Conservation (phyloP, 2,797 vertebrate genomes). For the Silurus aristotelis region DNA sequence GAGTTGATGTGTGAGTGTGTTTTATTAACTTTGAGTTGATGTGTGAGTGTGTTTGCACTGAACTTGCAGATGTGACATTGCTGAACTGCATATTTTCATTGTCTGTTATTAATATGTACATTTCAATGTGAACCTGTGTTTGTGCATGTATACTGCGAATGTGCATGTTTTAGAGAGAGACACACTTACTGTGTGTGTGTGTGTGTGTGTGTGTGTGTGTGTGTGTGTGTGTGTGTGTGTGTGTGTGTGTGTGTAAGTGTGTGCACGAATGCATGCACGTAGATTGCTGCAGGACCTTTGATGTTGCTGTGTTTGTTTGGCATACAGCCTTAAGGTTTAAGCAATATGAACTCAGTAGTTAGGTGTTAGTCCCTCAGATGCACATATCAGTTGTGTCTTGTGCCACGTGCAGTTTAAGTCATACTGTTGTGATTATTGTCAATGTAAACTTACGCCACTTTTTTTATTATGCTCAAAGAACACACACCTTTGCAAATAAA, state of each 20-base stretch:
- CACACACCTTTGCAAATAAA: neutral
- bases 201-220: neutral
- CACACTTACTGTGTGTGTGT: too few species aligned
- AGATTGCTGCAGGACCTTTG: constrained; percentile 2
- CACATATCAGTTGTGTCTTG: neutral
- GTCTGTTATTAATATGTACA: neutral
- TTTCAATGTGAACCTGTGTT: neutral
- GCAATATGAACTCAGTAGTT: neutral
- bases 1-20: neutral
- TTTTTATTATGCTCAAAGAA: neutral
- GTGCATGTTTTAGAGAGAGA: too few species aligned
- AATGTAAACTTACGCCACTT: neutral
- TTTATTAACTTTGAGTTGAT: constrained; percentile 8
- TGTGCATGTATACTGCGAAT: neutral
- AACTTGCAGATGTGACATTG: neutral
- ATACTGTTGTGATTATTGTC: neutral
- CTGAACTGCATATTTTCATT: neutral
- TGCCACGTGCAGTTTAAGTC: neutral
- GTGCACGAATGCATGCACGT: neutral
- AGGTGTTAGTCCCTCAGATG: neutral
- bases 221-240: neutral
- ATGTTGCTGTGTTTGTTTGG: constrained; percentile 16
- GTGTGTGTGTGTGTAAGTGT: neutral
- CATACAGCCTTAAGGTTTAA: constrained; percentile 4
- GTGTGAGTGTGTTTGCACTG: constrained; percentile 1